Evolutionary conservation across 2,113 vertebrate species (phyloP).

Genomic region (Crotophaga sulcirostris): DNA sequence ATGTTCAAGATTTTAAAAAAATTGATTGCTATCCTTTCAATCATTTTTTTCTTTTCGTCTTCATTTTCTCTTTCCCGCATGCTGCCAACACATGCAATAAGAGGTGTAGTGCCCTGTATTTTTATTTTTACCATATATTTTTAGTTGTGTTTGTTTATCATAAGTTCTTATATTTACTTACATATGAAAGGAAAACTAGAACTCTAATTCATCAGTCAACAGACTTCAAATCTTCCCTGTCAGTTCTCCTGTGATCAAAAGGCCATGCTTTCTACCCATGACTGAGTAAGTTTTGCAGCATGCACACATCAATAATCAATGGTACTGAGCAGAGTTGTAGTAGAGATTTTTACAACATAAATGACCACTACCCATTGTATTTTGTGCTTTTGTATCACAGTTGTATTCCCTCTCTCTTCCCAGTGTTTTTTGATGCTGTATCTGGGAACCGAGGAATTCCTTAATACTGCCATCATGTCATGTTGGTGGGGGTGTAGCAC

Average conservation of each 20-base stretch:
- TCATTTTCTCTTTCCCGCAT: not conserved
- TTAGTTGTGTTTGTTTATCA: not conserved
- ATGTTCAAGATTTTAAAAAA: not conserved
- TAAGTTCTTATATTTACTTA: not conserved
- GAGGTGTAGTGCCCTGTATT: not conserved
- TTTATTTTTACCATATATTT: not conserved
- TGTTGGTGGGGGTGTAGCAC: slow-evolving; percentile 78
- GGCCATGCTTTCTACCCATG: not conserved
- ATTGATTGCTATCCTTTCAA: not conserved
- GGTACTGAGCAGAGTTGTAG: not conserved
- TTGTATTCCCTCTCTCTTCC: not conserved
- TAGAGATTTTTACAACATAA: not conserved
- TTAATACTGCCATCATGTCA: slow-evolving; percentile 79
- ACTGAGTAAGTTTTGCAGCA: not conserved
- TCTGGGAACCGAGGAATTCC: slow-evolving; percentile 70
- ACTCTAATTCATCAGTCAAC: not conserved
- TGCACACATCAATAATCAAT: not conserved
- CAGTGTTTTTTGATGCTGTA: not conserved
- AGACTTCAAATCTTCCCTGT: not conserved
- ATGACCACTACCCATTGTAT: not conserved
- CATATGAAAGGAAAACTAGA: not conserved
- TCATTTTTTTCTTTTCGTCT: not conserved
- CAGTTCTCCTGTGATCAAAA: not conserved
- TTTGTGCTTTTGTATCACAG: not conserved
- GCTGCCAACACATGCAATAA: not conserved